phyloP scores from a whole-genome alignment of 2,888 invertebrate species.

The Pristionchus entomophagus region DNA sequence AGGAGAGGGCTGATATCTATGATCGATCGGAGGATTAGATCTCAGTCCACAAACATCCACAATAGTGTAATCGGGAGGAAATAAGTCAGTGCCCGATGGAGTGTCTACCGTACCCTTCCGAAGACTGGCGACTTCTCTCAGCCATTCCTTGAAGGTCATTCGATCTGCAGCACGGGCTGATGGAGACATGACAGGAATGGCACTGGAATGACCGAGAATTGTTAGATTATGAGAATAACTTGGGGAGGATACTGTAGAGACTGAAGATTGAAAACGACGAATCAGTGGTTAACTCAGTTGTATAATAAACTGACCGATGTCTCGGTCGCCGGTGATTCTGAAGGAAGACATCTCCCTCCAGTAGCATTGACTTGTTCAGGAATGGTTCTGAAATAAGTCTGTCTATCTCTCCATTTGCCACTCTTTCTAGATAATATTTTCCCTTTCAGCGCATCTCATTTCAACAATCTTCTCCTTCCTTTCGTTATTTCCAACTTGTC shows the following conservation, averaged over 20 bases:
- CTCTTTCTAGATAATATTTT: too few relatives aligned
- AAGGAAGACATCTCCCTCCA: constrained; percentile 68
- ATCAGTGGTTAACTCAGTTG: background rate
- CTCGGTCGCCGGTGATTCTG: constrained; percentile 62
- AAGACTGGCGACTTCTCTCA: constrained; percentile 67
- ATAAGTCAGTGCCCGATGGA: background rate
- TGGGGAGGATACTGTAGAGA: background rate
- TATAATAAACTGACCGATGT: constrained; percentile 51
- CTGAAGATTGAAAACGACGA: background rate
- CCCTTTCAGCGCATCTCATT: too few relatives aligned
- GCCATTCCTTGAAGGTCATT: constrained; percentile 75
- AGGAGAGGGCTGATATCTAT: background rate
- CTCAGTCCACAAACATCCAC: background rate
- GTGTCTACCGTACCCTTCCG: constrained; percentile 65
- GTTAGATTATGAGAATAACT: background rate
- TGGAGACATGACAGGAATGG: constrained; percentile 63
- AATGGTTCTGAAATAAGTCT: constrained; percentile 60
- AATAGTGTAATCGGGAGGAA: background rate
- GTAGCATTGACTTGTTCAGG: constrained; percentile 68
- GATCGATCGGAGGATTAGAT: constrained; percentile 32
- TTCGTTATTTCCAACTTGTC: too few relatives aligned
- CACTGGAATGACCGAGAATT: constrained; percentile 44
- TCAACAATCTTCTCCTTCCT: too few relatives aligned
- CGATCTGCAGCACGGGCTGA: constrained; percentile 59
- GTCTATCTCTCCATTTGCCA: background rate